Base-by-base conservation (phyloP, 1,140 invertebrate genomes). In the Eriocheir sinensis region DNA sequence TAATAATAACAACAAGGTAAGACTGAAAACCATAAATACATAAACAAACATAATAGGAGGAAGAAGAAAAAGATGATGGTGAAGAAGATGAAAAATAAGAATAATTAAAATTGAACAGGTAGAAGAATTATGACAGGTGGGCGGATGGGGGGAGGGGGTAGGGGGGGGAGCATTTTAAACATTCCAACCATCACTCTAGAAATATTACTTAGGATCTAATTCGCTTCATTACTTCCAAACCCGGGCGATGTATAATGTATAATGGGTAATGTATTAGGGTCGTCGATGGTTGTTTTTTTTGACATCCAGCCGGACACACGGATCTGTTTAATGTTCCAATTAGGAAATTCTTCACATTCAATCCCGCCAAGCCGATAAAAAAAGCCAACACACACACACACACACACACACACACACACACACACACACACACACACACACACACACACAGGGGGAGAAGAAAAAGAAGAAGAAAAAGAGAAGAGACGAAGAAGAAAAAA, bases 271-370 rank as follows among this genome's bases (percentile, higher is more conserved):
- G 88, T 34, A 89, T 89, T 89, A 48, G 34, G 41, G n/a, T 12
- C 21, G 40, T 41, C 38, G 30, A 44, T 32, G 41, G 12, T 41
- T 27, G 53, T 40, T 83, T 80, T 88, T 88, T 88, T 88, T 44
- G 38, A 41, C 48, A 30, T 48, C 41, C 88, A 32, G 88, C 32
- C 9, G 40, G 27, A 38, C 36, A 40, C 41, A 53, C 41, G 30
- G 41, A 32, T 41, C 88, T 17, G 38, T 21, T 89, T 89, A 53
- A 89, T 89, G 88, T 89, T 17, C 88, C 88, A 89, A 89, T 89
- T 89, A 89, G 88, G 88, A 89, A n/a, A 89, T 89, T 89, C 88
- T 89, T 89, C 41, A 89, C 88, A 89, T 89, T 89, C 88, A 89
- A n/a, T 89, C 88, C 0, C 21, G 88, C 48, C 21, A 41, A 72